These are phyloP conservation scores for Propsilocerus akamusi DNA, from an alignment of 1,140 invertebrate species.

Conservation along the genomic window DNA sequence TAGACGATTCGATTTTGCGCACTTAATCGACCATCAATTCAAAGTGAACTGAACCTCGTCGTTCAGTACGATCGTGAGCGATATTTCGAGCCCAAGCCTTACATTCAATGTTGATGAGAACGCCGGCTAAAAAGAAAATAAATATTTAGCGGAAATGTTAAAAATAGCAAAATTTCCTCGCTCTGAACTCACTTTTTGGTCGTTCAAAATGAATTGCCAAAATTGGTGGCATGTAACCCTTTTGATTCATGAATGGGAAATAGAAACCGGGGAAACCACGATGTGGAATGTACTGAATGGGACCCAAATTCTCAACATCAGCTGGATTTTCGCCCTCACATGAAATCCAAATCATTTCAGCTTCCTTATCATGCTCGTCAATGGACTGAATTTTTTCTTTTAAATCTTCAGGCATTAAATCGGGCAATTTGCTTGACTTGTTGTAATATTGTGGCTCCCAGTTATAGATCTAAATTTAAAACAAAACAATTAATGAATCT, in stretches of 20 bases:
- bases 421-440: conserved; percentile 44
- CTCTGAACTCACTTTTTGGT: conserved; percentile 48
- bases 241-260: conserved; percentile 62
- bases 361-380: neutral
- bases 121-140: conserved; percentile 41
- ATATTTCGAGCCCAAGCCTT: conserved; percentile 94
- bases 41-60: conserved; percentile 86
- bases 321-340: conserved; percentile 82
- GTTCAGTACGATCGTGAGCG: conserved; percentile 63
- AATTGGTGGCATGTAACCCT: conserved; percentile 71
- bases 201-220: conserved; percentile 73
- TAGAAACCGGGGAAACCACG: conserved; percentile 58
- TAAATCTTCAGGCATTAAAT: conserved; percentile 52
- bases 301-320: conserved; percentile 76
- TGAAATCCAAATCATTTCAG: conserved; percentile 52
- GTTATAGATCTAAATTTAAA: conserved; percentile 44
- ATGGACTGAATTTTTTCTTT: conserved; percentile 41
- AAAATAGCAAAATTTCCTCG: neutral
- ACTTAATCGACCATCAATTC: conserved; percentile 84
- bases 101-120: conserved; percentile 90
- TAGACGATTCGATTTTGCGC: neutral
- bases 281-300: conserved; percentile 58
- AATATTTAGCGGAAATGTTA: neutral
- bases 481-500: neutral
- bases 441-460: conserved; percentile 62